Conservation (phyloP, 2,797 vertebrate genomes). For the Eulemur albifrons region DNA sequence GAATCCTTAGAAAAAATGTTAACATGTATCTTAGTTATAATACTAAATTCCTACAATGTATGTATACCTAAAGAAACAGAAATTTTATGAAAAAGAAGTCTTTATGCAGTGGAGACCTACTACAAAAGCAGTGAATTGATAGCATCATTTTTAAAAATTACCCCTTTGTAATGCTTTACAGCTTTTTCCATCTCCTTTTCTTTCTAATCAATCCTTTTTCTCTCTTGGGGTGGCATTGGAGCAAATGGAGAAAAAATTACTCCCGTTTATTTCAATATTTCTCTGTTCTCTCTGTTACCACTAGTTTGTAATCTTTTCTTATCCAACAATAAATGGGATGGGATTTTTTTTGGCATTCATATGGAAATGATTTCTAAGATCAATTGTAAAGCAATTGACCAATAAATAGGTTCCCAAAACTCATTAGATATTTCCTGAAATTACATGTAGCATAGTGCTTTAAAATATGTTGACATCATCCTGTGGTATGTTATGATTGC, state of each 20-base stretch:
- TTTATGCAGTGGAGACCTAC: neutral
- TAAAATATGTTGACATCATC: neutral
- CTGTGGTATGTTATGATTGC: neutral
- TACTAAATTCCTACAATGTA: neutral
- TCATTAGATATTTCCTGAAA: neutral
- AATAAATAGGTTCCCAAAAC: neutral
- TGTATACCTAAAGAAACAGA: neutral
- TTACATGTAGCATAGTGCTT: neutral
- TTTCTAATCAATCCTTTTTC: neutral
- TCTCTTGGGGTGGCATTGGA: neutral
- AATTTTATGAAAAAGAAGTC: neutral
- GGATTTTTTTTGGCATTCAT: neutral
- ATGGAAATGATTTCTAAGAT: neutral
- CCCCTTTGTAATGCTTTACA: neutral
- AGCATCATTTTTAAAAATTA: neutral
- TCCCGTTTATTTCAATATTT: neutral
- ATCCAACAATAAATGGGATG: neutral
- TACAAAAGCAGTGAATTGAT: neutral
- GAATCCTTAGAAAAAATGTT: neutral
- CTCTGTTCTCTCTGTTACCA: neutral
- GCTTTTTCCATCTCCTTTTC: neutral
- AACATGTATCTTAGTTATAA: neutral
- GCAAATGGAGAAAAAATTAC: neutral
- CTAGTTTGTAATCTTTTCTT: neutral
- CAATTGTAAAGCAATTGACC: neutral